Base-by-base conservation (phyloP, 2,888 invertebrate genomes). In the Tethea ocularis region DNA sequence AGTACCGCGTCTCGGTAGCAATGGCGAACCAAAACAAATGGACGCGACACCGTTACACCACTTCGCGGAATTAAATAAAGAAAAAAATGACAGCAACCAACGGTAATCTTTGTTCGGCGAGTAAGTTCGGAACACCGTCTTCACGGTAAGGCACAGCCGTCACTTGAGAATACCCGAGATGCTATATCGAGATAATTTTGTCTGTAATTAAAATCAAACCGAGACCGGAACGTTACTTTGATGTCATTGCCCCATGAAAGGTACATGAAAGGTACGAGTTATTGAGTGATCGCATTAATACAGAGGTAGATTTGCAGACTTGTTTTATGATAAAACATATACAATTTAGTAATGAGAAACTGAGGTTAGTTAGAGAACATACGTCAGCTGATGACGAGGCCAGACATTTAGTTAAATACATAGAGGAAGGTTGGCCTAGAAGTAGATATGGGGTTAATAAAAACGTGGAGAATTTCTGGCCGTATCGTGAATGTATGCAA, bases 11-110 rank as follows among this genome's bases (percentile, higher is more conserved):
- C 69, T 61, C 64, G 67, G 68, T 63, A 66, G 72, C 78, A 72
- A 75, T 72, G 77, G 73, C 82, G 82, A 84, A 88, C 86, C 88
- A 89, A 89, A 91, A 91, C 91, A 91, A 91, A 89, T 87, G 88
- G 79, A 84, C 82, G 79, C 83, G 82, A 85, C 85, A 91, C 92
- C 92, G 92, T 92, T 92, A 92, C 83, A 82, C 69, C 81, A 86
- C 83, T 92, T 91, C 91, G 90, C 85, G 76, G 92, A 92, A 91
- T 87, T 83, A 87, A 89, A 87, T 81, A 83, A 85, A 86, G 81
- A 81, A 84, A 89, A 24, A 86, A 87, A 84, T 82, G 80, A 83
- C 82, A 79, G 82, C 71, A 80, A 75, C 75, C 86, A 93, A 91
- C 92, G 89, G 91, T 91, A 89, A 87, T 88, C 86, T 87, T 83